Base-by-base conservation (phyloP, 2,113 vertebrate genomes). In the Argyrosomus japonicus region DNA sequence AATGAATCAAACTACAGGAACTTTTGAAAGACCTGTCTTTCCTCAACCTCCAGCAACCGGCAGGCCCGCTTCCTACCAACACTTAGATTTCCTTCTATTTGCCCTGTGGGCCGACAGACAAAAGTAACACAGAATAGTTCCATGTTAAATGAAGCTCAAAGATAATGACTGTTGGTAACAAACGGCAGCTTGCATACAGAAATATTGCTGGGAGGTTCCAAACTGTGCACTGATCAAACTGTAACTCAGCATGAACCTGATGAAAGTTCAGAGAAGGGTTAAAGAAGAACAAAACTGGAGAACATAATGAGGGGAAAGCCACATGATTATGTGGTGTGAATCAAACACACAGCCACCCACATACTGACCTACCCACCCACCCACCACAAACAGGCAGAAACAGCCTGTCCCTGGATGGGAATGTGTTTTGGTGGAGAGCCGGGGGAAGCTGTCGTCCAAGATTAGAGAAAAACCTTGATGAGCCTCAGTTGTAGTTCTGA, bases 401-500 rank as follows among this genome's bases (percentile, higher is more conserved):
- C 68, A 83, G 29, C 7, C 27, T 14, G 17, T 25, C 4, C 21
- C 60, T 65, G 50, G 40, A 54, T 69, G 58, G 27, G 45, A 51
- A 50, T 43, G 77, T 67, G 54, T 68, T 71, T 54, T 68, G 43
- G 29, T 72, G 53, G 23, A 60, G 18, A 71, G 73, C 62, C 2
- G 7, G 51, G 13, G 32, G 45, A 75, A 61, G 47, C 65, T 63
- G 69, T 78, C 57, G 6, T 68, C 64, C 57, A 21, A 75, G 58
- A 82, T 79, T 48, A 83, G 27, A 56, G 53, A 58, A 79, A 51
- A 53, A 53, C 23, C 53, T 50, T 63, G 19, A 32, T 54, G 48
- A 54, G 60, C 21, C 60, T 51, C 10, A 0, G n/a, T 70, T 53
- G 12, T 63, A 56, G 40, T 23, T 50, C 9, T 68, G 43, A 68